These are phyloP conservation scores for Drosophila putrida DNA, from an alignment of 2,888 invertebrate genomes.

Conservation along the genomic window DNA sequence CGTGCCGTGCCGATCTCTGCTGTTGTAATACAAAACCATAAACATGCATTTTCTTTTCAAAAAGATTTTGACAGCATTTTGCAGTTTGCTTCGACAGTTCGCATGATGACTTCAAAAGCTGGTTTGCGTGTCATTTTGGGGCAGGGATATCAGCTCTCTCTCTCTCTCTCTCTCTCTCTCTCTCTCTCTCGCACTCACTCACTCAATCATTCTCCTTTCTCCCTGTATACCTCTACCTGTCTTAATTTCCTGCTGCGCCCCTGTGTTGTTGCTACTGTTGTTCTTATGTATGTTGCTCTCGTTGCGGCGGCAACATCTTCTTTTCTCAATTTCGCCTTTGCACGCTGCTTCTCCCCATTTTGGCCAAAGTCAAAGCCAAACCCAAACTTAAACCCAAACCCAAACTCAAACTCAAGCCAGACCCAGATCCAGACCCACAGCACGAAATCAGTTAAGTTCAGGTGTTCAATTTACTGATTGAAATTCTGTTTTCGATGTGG, in stretches of 20 bases:
- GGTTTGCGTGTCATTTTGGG: conserved; percentile 36
- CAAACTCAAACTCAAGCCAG: not conserved
- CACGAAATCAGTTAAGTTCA: conserved; percentile 80
- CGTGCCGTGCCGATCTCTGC: conserved; percentile 54
- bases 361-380: conserved; percentile 7
- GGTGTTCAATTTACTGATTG: conserved; percentile 82
- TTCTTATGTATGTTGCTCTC: conserved; percentile 29
- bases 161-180: not conserved
- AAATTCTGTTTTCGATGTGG: conserved; percentile 75
- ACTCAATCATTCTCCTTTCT: not conserved
- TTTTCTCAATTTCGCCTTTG: conserved; percentile 48
- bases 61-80: conserved; percentile 53
- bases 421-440: conserved; percentile 29
- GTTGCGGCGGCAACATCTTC: conserved; percentile 58
- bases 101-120: conserved; percentile 38
- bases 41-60: conserved; percentile 47
- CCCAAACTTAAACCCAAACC: not conserved
- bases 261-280: conserved; percentile 35
- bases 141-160: conserved; percentile 33
- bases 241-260: conserved; percentile 74
- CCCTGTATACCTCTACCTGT: conserved; percentile 5
- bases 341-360: conserved; percentile 69
- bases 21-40: conserved; percentile 61
- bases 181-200: not conserved
- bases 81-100: conserved; percentile 40